Evolutionary conservation across 2,888 invertebrate species (phyloP).

Genomic region (Volucella zonaria): DNA sequence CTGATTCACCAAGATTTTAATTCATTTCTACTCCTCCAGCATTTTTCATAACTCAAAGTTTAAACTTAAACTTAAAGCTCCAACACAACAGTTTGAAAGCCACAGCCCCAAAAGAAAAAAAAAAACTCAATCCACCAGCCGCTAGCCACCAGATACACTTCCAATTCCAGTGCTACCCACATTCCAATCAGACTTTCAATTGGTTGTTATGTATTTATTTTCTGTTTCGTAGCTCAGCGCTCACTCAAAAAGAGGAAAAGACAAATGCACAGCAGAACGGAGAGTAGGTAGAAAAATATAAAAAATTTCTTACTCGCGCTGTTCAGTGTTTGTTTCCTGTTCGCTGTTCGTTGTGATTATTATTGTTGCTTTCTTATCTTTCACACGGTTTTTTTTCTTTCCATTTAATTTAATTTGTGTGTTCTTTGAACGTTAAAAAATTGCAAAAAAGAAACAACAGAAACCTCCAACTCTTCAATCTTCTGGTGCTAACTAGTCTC

Average conservation of each 20-base stretch:
- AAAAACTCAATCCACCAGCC: conserved; percentile 27
- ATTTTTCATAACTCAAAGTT: too few relatives aligned
- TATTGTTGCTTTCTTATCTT: conserved; percentile 66
- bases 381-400: conserved; percentile 45
- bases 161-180: conserved; percentile 24
- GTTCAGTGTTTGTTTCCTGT: conserved; percentile 63
- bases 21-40: too few relatives aligned
- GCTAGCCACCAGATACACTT: conserved; percentile 63
- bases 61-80: background rate
- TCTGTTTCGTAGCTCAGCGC: background rate
- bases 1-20: too few relatives aligned
- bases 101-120: background rate
- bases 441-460: background rate
- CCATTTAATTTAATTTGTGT: conserved; percentile 57
- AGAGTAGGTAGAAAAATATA: conserved; percentile 38
- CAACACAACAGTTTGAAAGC: conserved; percentile 25
- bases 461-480: background rate
- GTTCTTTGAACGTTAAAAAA: conserved; percentile 23
- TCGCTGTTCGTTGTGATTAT: conserved; percentile 54
- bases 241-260: conserved; percentile 49
- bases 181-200: conserved; percentile 40
- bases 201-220: conserved; percentile 18
- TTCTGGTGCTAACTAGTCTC: conserved; percentile 32
- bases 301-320: conserved; percentile 57
- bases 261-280: conserved; percentile 52